These are phyloP conservation scores for Sebastes nivosus DNA, from an alignment of 2,797 vertebrate genomes.

Conservation along the genomic window DNA sequence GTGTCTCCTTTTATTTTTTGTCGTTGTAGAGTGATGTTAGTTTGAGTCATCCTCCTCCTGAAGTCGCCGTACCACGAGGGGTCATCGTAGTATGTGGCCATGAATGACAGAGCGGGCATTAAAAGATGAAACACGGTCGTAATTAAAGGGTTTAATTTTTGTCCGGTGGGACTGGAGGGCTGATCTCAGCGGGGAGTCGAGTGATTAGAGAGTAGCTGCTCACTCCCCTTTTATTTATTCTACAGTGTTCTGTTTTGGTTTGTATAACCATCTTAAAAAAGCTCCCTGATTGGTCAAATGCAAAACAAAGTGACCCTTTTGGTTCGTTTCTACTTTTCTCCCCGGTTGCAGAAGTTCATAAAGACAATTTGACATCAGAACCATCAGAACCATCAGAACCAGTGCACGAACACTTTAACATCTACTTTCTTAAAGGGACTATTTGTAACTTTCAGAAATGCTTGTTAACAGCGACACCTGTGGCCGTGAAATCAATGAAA, in stretches of 20 bases:
- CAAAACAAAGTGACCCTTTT: not conserved
- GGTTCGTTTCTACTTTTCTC: not conserved
- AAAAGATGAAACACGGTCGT: conserved; percentile 14
- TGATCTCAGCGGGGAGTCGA: conserved; percentile 31
- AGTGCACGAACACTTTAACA: not conserved
- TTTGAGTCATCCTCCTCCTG: conserved; percentile 25
- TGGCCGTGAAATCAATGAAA: no score
- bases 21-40: conserved; percentile 1
- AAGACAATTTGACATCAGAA: not conserved
- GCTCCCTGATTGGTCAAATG: not conserved
- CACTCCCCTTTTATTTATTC: not conserved
- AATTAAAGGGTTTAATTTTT: conserved; percentile 34
- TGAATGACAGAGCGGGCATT: not conserved
- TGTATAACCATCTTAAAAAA: not conserved
- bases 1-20: not conserved
- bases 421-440: not conserved
- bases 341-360: not conserved
- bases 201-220: conserved; percentile 27
- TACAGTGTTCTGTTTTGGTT: not conserved
- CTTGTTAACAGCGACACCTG: no score
- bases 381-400: no score
- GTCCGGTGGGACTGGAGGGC: conserved; percentile 7
- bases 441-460: no score
- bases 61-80: not conserved
- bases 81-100: not conserved